phyloP scores from a whole-genome alignment of 2,888 invertebrate genomes.

The Deroplatys truncata region DNA sequence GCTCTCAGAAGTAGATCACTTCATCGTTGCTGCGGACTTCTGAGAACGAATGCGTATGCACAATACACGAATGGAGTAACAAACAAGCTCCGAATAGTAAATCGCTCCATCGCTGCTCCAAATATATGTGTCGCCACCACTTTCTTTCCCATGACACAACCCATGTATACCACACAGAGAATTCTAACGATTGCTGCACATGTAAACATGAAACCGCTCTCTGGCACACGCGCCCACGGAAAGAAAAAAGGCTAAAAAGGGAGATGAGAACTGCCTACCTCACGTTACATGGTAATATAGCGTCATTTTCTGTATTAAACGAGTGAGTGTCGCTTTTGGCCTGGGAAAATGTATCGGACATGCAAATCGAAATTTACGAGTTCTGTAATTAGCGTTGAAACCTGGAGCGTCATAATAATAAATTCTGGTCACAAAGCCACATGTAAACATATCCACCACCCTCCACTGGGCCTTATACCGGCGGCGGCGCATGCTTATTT shows the following conservation, averaged over 20 bases:
- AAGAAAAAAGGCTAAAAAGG: background rate
- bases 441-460: slow-evolving; percentile 28
- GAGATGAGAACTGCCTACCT: background rate
- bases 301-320: slow-evolving; percentile 26
- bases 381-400: slow-evolving; percentile 30
- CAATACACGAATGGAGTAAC: too few species aligned
- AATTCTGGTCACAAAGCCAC: slow-evolving; percentile 28
- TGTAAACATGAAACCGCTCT: slow-evolving; percentile 14
- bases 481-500: background rate
- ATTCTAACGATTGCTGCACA: slow-evolving; percentile 4
- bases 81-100: too few species aligned
- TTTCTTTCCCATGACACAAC: too few species aligned
- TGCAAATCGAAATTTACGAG: slow-evolving; percentile 31
- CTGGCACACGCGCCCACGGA: background rate
- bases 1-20: too few species aligned
- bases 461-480: background rate
- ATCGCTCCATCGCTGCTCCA: too few species aligned
- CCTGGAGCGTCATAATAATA: slow-evolving; percentile 29
- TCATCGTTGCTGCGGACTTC: too few species aligned
- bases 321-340: slow-evolving; percentile 11
- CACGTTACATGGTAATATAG: slow-evolving; percentile 22
- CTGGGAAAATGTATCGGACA: slow-evolving; percentile 23
- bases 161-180: too few species aligned
- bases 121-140: too few species aligned
- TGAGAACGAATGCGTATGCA: too few species aligned